Evolutionary conservation across 2,113 vertebrate genomes (phyloP).

Genomic region (Chloroceryle aenea): DNA sequence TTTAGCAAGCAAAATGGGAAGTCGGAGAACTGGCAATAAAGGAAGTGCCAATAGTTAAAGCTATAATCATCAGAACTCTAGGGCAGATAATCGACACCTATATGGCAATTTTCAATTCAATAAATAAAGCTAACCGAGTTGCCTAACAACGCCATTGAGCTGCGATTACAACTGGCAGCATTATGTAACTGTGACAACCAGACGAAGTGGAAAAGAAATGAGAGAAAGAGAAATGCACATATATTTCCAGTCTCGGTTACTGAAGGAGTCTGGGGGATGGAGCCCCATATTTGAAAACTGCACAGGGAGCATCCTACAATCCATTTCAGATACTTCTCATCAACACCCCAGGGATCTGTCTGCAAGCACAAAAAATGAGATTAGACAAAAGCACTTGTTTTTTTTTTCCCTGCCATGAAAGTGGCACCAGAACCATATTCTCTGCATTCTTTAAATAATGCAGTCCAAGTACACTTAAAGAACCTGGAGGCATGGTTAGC

Average conservation of each 20-base stretch:
- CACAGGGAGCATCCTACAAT: background rate
- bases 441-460: background rate
- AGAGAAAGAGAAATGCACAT: background rate
- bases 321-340: background rate
- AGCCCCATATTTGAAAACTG: background rate
- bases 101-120: conserved; percentile 56
- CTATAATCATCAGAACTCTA: conserved; percentile 33
- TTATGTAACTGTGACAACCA: conserved; percentile 63
- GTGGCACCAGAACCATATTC: background rate
- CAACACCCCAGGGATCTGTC: background rate
- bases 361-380: background rate
- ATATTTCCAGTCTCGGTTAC: conserved; percentile 17
- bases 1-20: conserved; percentile 29
- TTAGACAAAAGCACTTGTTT: background rate
- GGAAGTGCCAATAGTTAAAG: conserved; percentile 42
- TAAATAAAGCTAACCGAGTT: conserved; percentile 38
- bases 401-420: background rate
- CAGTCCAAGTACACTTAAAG: background rate
- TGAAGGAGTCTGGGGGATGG: conserved; percentile 2
- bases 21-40: conserved; percentile 7
- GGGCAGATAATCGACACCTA: conserved; percentile 46
- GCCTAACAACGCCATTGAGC: conserved; percentile 50
- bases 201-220: background rate
- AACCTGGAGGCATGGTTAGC: conserved; percentile 19
- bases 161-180: conserved; percentile 44